These are phyloP conservation scores for Tetragnatha montana DNA, from an alignment of 2,888 invertebrate genomes.

Conservation along the genomic window DNA sequence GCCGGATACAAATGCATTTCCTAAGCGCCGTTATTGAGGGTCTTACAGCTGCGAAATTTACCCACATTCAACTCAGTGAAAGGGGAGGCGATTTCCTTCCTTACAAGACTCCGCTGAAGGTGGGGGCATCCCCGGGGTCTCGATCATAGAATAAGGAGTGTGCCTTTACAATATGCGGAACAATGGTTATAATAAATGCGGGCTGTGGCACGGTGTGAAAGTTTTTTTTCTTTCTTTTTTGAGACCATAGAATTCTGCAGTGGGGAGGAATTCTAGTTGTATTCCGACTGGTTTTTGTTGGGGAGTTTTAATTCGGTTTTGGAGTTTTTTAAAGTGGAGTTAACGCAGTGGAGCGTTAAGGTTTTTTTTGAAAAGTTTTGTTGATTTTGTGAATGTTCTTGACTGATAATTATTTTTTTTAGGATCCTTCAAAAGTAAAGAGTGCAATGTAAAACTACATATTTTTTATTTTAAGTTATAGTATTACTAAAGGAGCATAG, in stretches of 20 bases:
- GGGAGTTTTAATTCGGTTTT: no score
- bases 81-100: not conserved
- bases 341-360: not conserved
- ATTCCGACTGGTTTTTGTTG: not conserved
- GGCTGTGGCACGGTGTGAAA: not conserved
- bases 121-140: not conserved
- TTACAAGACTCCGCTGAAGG: not conserved
- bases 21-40: not conserved
- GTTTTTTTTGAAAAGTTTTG: no score
- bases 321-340: not conserved
- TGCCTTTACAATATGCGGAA: not conserved
- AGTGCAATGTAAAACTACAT: no score
- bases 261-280: not conserved
- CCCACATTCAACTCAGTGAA: not conserved
- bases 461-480: no score
- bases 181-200: not conserved
- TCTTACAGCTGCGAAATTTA: not conserved
- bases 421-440: no score
- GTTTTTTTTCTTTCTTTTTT: no score
- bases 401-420: no score
- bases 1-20: conserved; percentile 16
- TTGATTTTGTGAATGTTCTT: no score
- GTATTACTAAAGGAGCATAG: no score
- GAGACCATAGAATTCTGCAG: not conserved
- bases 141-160: not conserved